These are phyloP conservation scores for Patella caerulea DNA, from an alignment of 2,888 invertebrate species.

Conservation along the genomic window DNA sequence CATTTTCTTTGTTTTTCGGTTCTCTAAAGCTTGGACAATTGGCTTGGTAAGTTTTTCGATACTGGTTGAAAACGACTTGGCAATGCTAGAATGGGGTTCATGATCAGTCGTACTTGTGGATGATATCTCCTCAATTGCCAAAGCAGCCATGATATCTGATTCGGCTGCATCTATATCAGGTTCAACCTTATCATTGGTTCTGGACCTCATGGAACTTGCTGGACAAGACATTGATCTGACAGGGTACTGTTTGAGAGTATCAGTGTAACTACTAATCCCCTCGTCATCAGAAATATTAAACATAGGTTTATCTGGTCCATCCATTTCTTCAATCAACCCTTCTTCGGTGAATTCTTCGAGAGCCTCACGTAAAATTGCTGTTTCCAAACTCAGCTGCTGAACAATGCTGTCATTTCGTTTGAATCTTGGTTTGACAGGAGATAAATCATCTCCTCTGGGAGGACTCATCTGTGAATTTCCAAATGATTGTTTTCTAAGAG, in stretches of 20 bases:
- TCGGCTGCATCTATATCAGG: not conserved
- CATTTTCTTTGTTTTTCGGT: not conserved
- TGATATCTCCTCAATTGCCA: not conserved
- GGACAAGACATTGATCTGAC: not conserved
- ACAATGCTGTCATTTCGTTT: slow-evolving; percentile 58
- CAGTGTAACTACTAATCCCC: no score
- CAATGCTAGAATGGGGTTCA: not conserved
- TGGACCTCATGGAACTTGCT: not conserved
- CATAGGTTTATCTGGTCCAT: slow-evolving; percentile 23
- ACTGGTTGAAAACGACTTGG: slow-evolving; percentile 26
- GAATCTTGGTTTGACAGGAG: slow-evolving; percentile 15
- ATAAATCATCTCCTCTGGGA: slow-evolving; percentile 19
- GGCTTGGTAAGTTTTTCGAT: slow-evolving; percentile 35
- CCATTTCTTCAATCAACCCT: slow-evolving; percentile 34
- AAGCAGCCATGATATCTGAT: slow-evolving; percentile 19
- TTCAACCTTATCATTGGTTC: slow-evolving; percentile 13
- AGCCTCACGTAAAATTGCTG: slow-evolving; percentile 55
- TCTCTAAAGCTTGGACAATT: slow-evolving; percentile 25
- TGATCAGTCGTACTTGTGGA: not conserved
- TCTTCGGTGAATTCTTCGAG: slow-evolving; percentile 53
- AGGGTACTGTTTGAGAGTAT: not conserved
- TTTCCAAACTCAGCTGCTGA: slow-evolving; percentile 57
- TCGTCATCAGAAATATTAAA: slow-evolving; percentile 8
- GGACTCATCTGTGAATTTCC: not conserved
- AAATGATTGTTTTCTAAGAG: not conserved